Evolutionary conservation across 1,140 invertebrate genomes (phyloP).

Genomic region (Pissodes strobi): DNA sequence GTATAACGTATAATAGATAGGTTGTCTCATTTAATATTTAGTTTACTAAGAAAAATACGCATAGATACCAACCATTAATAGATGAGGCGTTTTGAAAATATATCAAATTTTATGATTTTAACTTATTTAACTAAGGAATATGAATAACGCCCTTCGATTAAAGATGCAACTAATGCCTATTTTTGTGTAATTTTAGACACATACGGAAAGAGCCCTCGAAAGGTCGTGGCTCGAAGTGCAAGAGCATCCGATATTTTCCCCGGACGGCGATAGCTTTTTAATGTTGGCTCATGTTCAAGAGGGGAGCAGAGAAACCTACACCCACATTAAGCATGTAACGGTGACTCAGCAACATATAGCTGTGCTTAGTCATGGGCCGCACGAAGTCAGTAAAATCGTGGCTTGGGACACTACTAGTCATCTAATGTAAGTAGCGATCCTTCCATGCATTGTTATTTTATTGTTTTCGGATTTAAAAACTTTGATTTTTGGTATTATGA

Average conservation of each 20-base stretch:
- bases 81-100: no score
- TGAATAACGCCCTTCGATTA: no score
- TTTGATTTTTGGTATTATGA: no score
- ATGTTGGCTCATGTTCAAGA: slow-evolving; percentile 81
- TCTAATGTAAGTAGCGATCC: slow-evolving; percentile 72
- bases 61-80: no score
- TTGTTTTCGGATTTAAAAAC: no score
- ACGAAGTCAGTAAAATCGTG: slow-evolving; percentile 83
- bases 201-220: slow-evolving; percentile 78
- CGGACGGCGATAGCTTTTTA: slow-evolving; percentile 82
- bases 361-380: slow-evolving; percentile 83
- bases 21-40: no score
- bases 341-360: slow-evolving; percentile 80
- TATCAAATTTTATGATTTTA: no score
- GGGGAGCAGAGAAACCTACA: slow-evolving; percentile 78
- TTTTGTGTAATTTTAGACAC: slow-evolving; percentile 67
- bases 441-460: no score
- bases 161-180: no score
- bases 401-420: slow-evolving; percentile 84
- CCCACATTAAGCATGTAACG: slow-evolving; percentile 86
- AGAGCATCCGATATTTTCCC: slow-evolving; percentile 80
- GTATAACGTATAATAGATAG: no score
- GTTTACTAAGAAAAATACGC: no score
- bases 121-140: no score
- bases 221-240: slow-evolving; percentile 84